These are phyloP conservation scores for Nothobranchius kuhntae DNA, from an alignment of 2,113 vertebrate genomes.

Conservation along the genomic window DNA sequence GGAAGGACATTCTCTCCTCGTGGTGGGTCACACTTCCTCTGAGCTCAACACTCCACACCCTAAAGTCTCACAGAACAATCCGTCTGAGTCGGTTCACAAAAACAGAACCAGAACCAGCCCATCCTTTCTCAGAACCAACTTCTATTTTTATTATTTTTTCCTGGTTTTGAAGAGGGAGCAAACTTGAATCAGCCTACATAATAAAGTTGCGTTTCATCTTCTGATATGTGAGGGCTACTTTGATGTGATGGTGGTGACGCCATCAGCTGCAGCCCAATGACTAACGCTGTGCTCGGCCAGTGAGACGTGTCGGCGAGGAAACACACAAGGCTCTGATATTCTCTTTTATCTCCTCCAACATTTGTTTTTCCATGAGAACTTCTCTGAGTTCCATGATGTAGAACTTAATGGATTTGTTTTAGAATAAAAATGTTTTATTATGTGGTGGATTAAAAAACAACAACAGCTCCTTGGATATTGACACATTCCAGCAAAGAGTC, in stretches of 20 bases:
- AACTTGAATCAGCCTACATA: slow-evolving; percentile 9
- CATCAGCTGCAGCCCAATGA: slow-evolving; percentile 36
- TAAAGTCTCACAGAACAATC: slow-evolving; percentile 6
- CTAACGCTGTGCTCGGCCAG: not conserved
- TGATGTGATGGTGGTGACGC: slow-evolving; percentile 35
- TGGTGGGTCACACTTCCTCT: slow-evolving; percentile 57
- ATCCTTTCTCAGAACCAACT: not conserved
- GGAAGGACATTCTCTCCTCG: slow-evolving; percentile 66
- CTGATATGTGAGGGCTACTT: slow-evolving; percentile 40
- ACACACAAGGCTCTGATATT: no score
- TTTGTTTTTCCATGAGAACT: no score
- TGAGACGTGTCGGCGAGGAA: no score
- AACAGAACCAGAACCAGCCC: not conserved
- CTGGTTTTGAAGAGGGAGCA: slow-evolving; percentile 4
- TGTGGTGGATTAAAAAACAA: no score
- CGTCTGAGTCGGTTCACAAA: slow-evolving; percentile 15
- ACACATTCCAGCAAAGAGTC: no score
- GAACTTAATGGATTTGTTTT: no score
- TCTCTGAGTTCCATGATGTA: no score
- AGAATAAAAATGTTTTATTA: no score
- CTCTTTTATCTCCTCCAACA: no score
- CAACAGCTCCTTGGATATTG: no score
- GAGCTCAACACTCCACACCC: slow-evolving; percentile 29
- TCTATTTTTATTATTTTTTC: slow-evolving; percentile 22
- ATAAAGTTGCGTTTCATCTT: slow-evolving; percentile 37